Base-by-base conservation (phyloP, 1,140 invertebrate genomes). In the Lasioglossum baleicum region DNA sequence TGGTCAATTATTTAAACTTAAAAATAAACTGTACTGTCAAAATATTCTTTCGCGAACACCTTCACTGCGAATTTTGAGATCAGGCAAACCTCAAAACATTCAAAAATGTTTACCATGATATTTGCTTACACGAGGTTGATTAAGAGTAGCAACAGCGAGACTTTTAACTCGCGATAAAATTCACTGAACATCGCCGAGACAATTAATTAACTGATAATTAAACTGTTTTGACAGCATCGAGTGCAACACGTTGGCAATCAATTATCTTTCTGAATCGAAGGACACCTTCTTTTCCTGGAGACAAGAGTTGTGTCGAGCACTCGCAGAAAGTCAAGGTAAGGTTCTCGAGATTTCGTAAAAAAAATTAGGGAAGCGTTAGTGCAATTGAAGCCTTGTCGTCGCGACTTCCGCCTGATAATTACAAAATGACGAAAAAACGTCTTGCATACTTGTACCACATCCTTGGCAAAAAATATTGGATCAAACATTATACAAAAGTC, bases 1-100 rank as follows among this genome's bases (percentile, higher is more conserved):
- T 51, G 65, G 13, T 67, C 42, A 31, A 72, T 51, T 61, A 60
- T 69, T 76, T 48, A 61, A 61, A 56, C 31, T 48, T 69, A 22
- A 20, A 66, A 75, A 76, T 76, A 61, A 69, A 68, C 42, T 42
- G 7, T 44, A 69, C 20, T 20, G 13, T 13, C 26, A 42, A 53
- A 31, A 53, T 31, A 68, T 44, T 7, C 0, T 20, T 22, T 31
- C 48, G 20, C 17, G 4, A 40, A 40, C 4, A 40, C 4, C 61
- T 17, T 40, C 35, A 6, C 26, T 7, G 2, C 26, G 15, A 64
- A 11, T 7, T 61, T 10, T 31, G 31, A 4, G 10, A n/a, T n/a
- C 15, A 53, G 7, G 7, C 20, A 6, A 58, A 58, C n/a, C n/a
- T 0, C 0, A 53, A 53, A 17, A 15, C 35, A 17, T n/a, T 65